These are phyloP conservation scores for Ispidina lecontei DNA, from an alignment of 2,797 vertebrate species.

Conservation along the genomic window DNA sequence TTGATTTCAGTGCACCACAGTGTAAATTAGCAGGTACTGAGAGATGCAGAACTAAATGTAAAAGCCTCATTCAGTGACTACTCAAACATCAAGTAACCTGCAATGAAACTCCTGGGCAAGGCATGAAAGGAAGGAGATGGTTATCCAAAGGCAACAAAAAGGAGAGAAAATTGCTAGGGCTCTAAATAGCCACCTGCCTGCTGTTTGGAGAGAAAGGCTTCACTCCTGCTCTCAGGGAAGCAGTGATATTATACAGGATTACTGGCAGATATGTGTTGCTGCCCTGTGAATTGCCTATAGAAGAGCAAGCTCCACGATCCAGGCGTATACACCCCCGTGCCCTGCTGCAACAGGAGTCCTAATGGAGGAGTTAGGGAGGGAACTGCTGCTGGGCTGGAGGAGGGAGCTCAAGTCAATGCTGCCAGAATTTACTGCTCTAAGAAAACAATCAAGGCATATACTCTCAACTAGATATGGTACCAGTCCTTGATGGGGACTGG, in stretches of 20 bases:
- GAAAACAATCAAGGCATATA: not conserved
- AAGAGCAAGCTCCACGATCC: not conserved
- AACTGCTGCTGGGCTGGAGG: not conserved
- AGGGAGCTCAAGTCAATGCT: not conserved
- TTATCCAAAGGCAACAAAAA: constrained; percentile 41
- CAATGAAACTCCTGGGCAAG: constrained; percentile 37
- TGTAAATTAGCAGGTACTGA: constrained; percentile 39
- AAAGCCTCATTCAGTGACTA: constrained; percentile 10
- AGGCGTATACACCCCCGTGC: rapidly evolving
- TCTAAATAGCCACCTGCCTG: constrained; percentile 44
- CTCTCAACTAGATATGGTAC: not conserved
- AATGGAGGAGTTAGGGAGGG: not conserved
- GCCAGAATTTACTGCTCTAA: not conserved
- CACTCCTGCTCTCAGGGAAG: not conserved
- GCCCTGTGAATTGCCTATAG: not conserved
- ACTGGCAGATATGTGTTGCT: not conserved
- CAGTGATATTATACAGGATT: not conserved
- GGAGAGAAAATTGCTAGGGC: constrained; percentile 28
- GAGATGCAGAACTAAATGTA: constrained; percentile 13
- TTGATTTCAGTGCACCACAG: constrained; percentile 43
- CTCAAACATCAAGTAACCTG: not conserved
- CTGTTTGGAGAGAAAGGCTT: constrained; percentile 33
- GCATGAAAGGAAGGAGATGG: constrained; percentile 41
- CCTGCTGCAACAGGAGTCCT: not conserved
- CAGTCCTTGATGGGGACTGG: not conserved